phyloP scores from a whole-genome alignment of 2,888 invertebrate species.

The Tenodera sinensis region DNA sequence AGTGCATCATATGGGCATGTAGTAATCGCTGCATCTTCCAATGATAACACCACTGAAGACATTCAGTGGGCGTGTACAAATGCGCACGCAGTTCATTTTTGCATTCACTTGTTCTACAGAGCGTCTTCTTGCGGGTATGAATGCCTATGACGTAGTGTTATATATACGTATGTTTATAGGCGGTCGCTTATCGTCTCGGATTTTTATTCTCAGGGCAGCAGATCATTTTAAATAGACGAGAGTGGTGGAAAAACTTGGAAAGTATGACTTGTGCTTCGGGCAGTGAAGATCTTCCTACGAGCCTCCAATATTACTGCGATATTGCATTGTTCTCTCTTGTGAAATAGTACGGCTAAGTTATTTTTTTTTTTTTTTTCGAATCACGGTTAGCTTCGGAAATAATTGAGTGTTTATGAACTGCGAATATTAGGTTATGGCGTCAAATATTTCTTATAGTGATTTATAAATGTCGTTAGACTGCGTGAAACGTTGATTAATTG shows the following conservation, averaged over 20 bases:
- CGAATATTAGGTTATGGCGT: neutral
- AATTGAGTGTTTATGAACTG: neutral
- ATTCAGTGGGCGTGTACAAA: neutral
- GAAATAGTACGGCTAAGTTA: neutral
- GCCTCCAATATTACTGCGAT: neutral
- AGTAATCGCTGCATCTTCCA: too few species aligned
- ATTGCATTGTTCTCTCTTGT: neutral
- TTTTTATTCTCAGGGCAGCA: neutral
- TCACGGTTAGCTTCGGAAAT: too few species aligned
- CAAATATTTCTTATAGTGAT: too few species aligned
- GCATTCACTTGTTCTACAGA: neutral
- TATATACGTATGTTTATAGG: neutral
- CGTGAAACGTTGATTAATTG: too few species aligned
- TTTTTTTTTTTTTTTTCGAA: too few species aligned
- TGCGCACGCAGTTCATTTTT: neutral
- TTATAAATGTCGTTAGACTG: too few species aligned
- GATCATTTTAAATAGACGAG: neutral
- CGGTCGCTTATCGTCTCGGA: neutral
- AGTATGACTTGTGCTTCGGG: neutral
- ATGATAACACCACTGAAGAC: too few species aligned
- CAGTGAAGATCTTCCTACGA: neutral
- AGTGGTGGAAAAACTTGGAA: neutral
- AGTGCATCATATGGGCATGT: too few species aligned
- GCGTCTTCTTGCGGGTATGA: neutral
- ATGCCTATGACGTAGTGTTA: neutral